These are phyloP conservation scores for Papilio demoleus DNA, from an alignment of 2,888 invertebrate species.

Conservation along the genomic window DNA sequence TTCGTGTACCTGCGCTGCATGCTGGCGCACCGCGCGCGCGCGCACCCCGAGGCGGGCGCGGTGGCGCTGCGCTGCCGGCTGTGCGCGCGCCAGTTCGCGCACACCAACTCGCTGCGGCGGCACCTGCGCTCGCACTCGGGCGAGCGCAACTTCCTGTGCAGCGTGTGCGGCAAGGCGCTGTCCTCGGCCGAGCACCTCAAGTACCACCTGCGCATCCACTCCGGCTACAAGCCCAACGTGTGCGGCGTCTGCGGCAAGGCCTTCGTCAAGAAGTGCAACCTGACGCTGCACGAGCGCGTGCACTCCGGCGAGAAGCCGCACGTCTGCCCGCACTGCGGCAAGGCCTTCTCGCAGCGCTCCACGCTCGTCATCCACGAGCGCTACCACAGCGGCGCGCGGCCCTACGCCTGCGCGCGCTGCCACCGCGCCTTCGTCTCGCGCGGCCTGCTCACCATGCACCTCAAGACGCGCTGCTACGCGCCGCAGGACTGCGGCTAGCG, in stretches of 20 bases:
- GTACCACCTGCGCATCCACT: constrained; percentile 85
- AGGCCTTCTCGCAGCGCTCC: constrained; percentile 84
- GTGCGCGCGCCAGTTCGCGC: constrained; percentile 78
- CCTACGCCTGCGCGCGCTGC: constrained; percentile 84
- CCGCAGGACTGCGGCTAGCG: constrained; percentile 16
- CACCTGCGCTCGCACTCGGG: constrained; percentile 77
- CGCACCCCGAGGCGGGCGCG: constrained; percentile 70
- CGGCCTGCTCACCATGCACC: constrained; percentile 85
- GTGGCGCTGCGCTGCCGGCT: constrained; percentile 70
- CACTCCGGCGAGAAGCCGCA: constrained; percentile 86
- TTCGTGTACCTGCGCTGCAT: constrained; percentile 77
- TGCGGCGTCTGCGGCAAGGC: constrained; percentile 80
- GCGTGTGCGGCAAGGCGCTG: constrained; percentile 85
- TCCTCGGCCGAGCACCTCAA: constrained; percentile 84
- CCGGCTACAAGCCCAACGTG: constrained; percentile 85
- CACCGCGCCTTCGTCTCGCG: constrained; percentile 85
- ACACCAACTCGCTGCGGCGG: constrained; percentile 77
- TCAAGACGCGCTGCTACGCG: constrained; percentile 75
- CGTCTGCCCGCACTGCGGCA: constrained; percentile 84
- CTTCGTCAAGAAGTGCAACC: constrained; percentile 84
- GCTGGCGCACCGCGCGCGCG: constrained; percentile 67
- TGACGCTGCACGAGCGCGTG: constrained; percentile 84
- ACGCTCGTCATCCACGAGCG: constrained; percentile 85
- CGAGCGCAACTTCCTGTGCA: constrained; percentile 83
- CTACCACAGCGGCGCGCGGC: constrained; percentile 84